These are phyloP conservation scores for Menidia beryllina DNA, from an alignment of 2,113 vertebrate species.

Conservation along the genomic window DNA sequence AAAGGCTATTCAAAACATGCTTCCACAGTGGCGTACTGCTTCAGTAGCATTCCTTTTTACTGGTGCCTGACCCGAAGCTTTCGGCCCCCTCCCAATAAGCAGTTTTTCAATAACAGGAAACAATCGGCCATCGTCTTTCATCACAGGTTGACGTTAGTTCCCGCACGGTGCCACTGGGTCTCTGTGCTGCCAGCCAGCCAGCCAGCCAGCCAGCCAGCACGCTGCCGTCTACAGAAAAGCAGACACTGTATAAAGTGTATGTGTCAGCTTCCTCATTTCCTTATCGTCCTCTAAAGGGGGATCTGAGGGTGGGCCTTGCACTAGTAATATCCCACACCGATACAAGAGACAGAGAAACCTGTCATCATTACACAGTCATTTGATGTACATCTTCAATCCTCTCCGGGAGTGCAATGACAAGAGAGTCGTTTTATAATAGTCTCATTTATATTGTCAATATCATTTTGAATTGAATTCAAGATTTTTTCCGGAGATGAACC, in stretches of 20 bases:
- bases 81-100: slow-evolving; percentile 46
- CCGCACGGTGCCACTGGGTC: slow-evolving; percentile 75
- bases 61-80: slow-evolving; percentile 26
- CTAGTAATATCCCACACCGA: slow-evolving; percentile 45
- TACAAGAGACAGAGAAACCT: slow-evolving; percentile 32
- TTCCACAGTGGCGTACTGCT: slow-evolving; percentile 54
- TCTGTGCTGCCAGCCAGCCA: slow-evolving; percentile 70
- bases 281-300: slow-evolving; percentile 70
- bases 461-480: slow-evolving; percentile 12
- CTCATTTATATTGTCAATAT: slow-evolving; percentile 32
- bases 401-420: slow-evolving; percentile 19
- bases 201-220: slow-evolving; percentile 40
- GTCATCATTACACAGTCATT: slow-evolving; percentile 29
- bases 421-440: slow-evolving; percentile 14
- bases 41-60: slow-evolving; percentile 59
- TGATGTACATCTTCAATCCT: slow-evolving; percentile 18
- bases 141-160: slow-evolving; percentile 68
- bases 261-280: slow-evolving; percentile 65
- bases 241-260: slow-evolving; percentile 45
- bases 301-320: slow-evolving; percentile 60
- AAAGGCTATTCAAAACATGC: slow-evolving; percentile 38
- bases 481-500: slow-evolving; percentile 15
- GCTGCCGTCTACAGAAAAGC: slow-evolving; percentile 36
- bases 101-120: slow-evolving; percentile 85
- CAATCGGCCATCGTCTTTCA: slow-evolving; percentile 78